phyloP scores from a whole-genome alignment of 2,888 invertebrate species.

The Ctena decussata region DNA sequence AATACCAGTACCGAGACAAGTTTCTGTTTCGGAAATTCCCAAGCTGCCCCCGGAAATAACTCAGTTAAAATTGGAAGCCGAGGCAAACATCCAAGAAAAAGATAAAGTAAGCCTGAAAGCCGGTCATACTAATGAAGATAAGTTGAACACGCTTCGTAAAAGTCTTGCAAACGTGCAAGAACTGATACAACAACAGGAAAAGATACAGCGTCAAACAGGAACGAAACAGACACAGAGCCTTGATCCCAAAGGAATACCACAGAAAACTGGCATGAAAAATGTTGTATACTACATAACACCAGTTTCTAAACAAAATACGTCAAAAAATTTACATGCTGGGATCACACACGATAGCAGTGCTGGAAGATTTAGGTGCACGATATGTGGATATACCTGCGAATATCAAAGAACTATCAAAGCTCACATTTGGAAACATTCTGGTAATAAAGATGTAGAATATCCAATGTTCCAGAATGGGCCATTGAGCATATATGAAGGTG shows the following conservation, averaged over 20 bases:
- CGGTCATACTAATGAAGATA: conserved; percentile 7
- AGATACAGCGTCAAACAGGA: conserved; percentile 38
- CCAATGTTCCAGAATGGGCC: conserved; percentile 86
- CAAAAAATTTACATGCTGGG: conserved; percentile 51
- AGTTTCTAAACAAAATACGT: conserved; percentile 63
- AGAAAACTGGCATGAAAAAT: conserved; percentile 20
- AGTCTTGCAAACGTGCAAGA: conserved; percentile 44
- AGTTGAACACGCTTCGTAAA: conserved; percentile 25
- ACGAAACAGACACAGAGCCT: conserved; percentile 15
- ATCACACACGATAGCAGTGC: conserved; percentile 76
- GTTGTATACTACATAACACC: conserved; percentile 59
- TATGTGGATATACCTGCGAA: conserved; percentile 85
- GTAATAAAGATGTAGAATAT: conserved; percentile 84
- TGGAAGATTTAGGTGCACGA: conserved; percentile 82
- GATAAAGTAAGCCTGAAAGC: background rate
- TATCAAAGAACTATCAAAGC: conserved; percentile 86
- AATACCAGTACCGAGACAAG: conserved; percentile 49
- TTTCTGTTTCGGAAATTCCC: conserved; percentile 5
- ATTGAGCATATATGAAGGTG: conserved; percentile 83
- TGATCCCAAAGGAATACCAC: conserved; percentile 34
- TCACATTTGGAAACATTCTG: conserved; percentile 86
- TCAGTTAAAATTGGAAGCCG: background rate
- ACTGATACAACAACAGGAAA: conserved; percentile 55
- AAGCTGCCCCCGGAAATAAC: conserved; percentile 49
- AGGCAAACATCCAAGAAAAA: background rate